phyloP scores from a whole-genome alignment of 2,888 invertebrate species.

The Perizoma flavofasciatum region DNA sequence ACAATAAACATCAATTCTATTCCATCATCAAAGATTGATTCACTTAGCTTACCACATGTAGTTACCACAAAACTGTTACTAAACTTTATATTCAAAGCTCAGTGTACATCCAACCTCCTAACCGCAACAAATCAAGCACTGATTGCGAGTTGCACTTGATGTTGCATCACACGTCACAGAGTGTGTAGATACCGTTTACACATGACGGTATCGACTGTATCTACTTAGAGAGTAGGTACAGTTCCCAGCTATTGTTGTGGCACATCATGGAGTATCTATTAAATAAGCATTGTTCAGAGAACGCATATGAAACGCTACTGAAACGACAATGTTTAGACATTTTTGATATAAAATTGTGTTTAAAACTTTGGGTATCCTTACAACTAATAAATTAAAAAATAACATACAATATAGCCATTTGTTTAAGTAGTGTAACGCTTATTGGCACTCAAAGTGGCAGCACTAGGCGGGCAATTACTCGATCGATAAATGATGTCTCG shows the following conservation, averaged over 20 bases:
- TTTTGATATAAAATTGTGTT: too few species aligned
- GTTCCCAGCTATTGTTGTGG: background rate
- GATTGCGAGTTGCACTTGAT: conserved; percentile 25
- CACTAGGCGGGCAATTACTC: too few species aligned
- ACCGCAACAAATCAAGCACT: conserved; percentile 22
- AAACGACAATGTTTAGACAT: too few species aligned
- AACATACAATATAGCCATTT: too few species aligned
- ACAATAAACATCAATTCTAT: background rate
- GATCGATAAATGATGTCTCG: too few species aligned
- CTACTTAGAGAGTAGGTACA: background rate
- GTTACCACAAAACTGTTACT: conserved; percentile 6
- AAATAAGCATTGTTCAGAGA: too few species aligned
- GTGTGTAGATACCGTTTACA: background rate
- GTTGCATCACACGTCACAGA: conserved; percentile 20
- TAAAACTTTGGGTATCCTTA: too few species aligned
- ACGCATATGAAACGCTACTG: too few species aligned
- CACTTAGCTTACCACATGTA: background rate
- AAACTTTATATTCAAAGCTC: conserved; percentile 8
- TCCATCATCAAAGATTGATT: conserved; percentile 3
- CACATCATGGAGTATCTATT: background rate
- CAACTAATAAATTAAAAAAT: too few species aligned
- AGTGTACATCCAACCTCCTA: conserved; percentile 8
- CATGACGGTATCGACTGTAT: background rate
- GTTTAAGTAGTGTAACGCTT: too few species aligned
- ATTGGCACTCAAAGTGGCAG: too few species aligned